These are phyloP conservation scores for Listrodromus nycthemerus DNA, from an alignment of 2,888 invertebrate species.

Conservation along the genomic window DNA sequence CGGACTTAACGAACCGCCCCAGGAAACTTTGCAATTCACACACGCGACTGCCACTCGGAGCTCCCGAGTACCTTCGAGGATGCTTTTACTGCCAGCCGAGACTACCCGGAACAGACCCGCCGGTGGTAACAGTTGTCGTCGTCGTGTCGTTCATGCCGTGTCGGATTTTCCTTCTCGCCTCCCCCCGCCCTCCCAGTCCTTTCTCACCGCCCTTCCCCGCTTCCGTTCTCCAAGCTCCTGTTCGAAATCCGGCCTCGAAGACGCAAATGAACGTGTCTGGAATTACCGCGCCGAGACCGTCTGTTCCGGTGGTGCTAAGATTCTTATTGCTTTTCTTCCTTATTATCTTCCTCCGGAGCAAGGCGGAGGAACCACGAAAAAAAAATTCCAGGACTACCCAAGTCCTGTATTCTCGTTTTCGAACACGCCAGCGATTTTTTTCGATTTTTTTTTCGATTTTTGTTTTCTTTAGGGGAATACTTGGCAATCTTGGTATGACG, in stretches of 20 bases:
- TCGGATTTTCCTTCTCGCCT: not conserved
- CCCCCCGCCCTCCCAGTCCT: too few species aligned
- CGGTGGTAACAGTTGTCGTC: slow-evolving; percentile 1
- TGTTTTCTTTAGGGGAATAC: slow-evolving; percentile 21
- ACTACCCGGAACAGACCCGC: not conserved
- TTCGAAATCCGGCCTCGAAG: not conserved
- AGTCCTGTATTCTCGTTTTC: not conserved
- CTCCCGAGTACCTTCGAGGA: slow-evolving; percentile 1
- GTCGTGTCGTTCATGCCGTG: not conserved
- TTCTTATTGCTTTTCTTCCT: not conserved
- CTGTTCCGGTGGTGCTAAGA: slow-evolving; percentile 27
- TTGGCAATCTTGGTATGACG: too few species aligned
- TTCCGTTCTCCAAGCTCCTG: not conserved
- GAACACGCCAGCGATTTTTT: slow-evolving; percentile 16
- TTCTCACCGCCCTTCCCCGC: not conserved
- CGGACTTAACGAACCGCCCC: slow-evolving; percentile 62
- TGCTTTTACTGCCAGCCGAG: not conserved
- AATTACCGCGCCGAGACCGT: slow-evolving; percentile 25
- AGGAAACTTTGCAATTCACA: slow-evolving; percentile 56
- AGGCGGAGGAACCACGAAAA: too few species aligned
- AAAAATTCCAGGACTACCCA: not conserved
- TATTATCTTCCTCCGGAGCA: not conserved
- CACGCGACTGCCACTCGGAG: slow-evolving; percentile 47
- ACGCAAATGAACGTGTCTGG: slow-evolving; percentile 15
- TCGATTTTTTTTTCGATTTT: slow-evolving; percentile 1